A percentile compares a stretch with the other conserved stretches of the same genome.
phyloP scores from a whole-genome alignment of 2,888 invertebrate species.

The Lithophane semibrunnea region DNA sequence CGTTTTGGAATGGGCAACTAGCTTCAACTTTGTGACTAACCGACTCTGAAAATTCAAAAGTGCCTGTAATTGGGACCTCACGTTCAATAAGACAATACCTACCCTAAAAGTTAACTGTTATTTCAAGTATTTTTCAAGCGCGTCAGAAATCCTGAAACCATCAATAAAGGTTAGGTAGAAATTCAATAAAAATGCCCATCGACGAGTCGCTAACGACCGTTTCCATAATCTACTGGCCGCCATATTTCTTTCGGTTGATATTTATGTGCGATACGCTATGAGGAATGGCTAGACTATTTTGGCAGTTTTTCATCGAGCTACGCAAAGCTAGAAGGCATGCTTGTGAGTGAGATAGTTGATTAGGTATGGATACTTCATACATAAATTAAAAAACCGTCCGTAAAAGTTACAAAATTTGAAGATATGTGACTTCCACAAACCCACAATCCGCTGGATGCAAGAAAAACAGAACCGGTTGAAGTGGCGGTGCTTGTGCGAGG shows the following conservation, averaged over 20 bases:
- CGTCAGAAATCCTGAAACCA: constrained; percentile 21
- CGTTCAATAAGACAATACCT: background rate
- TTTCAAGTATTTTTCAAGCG: constrained; percentile 20
- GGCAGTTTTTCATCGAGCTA: constrained; percentile 1
- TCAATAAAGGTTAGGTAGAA: constrained; percentile 43
- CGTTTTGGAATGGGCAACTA: too few species aligned
- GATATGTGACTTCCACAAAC: too few species aligned
- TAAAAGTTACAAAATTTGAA: too few species aligned
- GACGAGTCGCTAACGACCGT: constrained; percentile 44
- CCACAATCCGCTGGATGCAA: too few species aligned
- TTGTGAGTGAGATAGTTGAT: background rate
- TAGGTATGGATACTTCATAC: background rate
- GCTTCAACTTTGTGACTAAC: too few species aligned
- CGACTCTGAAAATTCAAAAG: too few species aligned
- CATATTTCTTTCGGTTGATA: constrained; percentile 46
- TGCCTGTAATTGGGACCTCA: background rate
- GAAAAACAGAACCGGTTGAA: too few species aligned
- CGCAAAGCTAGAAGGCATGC: background rate
- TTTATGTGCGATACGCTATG: constrained; percentile 37
- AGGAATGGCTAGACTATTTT: constrained; percentile 21
- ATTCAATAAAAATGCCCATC: constrained; percentile 51
- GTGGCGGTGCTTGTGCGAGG: too few species aligned
- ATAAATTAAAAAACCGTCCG: too few species aligned
- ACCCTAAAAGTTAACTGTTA: background rate
- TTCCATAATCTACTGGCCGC: constrained; percentile 33